Conservation (phyloP, 1,140 invertebrate genomes). For the Phocides pigmalion region DNA sequence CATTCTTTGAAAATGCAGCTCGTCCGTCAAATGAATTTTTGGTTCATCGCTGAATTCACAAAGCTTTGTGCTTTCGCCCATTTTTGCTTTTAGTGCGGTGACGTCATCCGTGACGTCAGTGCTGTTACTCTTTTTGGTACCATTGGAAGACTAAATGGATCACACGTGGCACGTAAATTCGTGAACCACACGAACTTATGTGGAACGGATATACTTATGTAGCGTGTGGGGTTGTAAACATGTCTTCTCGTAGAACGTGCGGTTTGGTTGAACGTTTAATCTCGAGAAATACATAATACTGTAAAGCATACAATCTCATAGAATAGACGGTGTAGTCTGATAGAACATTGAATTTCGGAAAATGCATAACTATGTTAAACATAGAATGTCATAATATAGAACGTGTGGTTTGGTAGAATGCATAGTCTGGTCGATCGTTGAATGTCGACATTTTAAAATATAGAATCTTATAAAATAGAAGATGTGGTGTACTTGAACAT, state of each 20-base stretch:
- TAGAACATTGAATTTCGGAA: too few species aligned
- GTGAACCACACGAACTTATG: not conserved
- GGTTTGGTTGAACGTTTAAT: not conserved
- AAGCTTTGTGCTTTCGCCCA: conserved; percentile 19
- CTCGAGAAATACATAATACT: not conserved
- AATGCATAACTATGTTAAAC: too few species aligned
- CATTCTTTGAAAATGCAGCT: conserved; percentile 14
- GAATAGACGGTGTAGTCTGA: not conserved
- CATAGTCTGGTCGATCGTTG: too few species aligned
- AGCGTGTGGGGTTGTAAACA: not conserved
- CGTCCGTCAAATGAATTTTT: conserved; percentile 21
- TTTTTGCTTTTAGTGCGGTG: conserved; percentile 20
- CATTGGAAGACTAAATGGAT: conserved; percentile 10
- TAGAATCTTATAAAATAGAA: too few species aligned
- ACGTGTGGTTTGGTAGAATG: not conserved
- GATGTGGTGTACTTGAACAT: too few species aligned
- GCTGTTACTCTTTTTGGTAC: conserved; percentile 11
- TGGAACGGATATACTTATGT: not conserved
- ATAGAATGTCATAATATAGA: not conserved
- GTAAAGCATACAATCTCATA: not conserved
- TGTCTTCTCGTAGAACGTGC: not conserved
- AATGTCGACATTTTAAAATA: too few species aligned
- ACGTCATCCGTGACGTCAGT: conserved; percentile 10
- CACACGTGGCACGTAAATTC: conserved; percentile 1
- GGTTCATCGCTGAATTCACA: conserved; percentile 17